Evolutionary conservation across 2,113 vertebrate genomes (phyloP).

Genomic region (Lycaon pictus): DNA sequence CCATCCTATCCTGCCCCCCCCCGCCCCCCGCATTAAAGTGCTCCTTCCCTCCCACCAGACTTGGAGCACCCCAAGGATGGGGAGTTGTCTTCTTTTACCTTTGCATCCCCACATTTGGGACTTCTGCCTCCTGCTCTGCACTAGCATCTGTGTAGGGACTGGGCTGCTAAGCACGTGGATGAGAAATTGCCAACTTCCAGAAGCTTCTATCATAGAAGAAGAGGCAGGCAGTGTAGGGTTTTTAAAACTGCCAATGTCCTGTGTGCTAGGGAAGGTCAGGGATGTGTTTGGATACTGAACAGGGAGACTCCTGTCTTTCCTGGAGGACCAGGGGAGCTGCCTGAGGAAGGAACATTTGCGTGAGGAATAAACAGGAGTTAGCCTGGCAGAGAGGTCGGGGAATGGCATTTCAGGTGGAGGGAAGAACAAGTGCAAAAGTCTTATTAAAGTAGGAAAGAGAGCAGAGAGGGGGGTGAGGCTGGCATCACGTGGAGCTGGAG

Average conservation of each 20-base stretch:
- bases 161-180: neutral
- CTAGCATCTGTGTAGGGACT: neutral
- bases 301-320: neutral
- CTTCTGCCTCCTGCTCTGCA: neutral
- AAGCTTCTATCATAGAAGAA: neutral
- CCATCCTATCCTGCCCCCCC: neutral
- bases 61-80: neutral
- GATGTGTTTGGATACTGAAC: neutral
- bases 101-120: neutral
- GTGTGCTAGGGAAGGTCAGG: neutral
- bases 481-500: accelerated
- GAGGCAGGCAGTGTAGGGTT: neutral
- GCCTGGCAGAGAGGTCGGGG: neutral
- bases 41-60: neutral
- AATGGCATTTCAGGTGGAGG: neutral
- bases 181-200: neutral
- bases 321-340: neutral
- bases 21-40: neutral
- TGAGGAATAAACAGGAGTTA: neutral
- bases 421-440: neutral
- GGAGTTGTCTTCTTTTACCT: neutral
- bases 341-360: neutral
- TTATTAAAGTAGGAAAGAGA: neutral
- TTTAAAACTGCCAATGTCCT: neutral
- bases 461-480: no score